Evolutionary conservation across 2,797 vertebrate species (phyloP).

Genomic region (Hyperoplus lanceolatus): DNA sequence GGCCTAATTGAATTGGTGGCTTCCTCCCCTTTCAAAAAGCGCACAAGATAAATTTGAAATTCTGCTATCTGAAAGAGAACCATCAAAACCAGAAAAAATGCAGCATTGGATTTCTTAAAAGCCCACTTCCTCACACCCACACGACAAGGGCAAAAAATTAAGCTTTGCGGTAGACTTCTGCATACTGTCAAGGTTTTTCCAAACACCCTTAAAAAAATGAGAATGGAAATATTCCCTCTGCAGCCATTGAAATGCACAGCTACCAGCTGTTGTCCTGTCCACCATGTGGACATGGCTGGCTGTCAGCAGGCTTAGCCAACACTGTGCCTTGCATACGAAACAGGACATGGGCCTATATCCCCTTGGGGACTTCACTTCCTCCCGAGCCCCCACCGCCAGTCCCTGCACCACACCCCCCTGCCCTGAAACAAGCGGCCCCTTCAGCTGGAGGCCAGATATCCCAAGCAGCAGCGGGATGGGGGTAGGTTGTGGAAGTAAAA

Average conservation of each 20-base stretch:
- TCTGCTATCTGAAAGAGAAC: constrained; percentile 5
- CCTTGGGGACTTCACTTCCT: constrained; percentile 91
- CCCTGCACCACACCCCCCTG: constrained; percentile 46
- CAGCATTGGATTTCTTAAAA: constrained; percentile 4
- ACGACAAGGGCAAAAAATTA: background rate
- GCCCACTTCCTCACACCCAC: background rate
- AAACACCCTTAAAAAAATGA: constrained; percentile 31
- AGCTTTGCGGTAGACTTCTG: constrained; percentile 21
- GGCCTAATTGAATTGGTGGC: constrained; percentile 50
- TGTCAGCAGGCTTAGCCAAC: constrained; percentile 78
- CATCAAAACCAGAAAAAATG: constrained; percentile 13
- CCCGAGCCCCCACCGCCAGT: constrained; percentile 54
- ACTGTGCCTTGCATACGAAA: constrained; percentile 89
- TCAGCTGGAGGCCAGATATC: constrained; percentile 90
- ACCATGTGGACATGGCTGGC: constrained; percentile 79
- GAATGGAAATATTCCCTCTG: constrained; percentile 51
- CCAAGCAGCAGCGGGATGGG: constrained; percentile 74
- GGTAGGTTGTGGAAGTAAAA: constrained; percentile 65
- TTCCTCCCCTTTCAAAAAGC: constrained; percentile 45
- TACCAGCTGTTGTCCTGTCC: constrained; percentile 85
- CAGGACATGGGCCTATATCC: constrained; percentile 88
- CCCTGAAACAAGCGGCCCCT: constrained; percentile 87
- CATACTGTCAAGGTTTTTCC: constrained; percentile 30
- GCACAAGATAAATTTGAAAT: constrained; percentile 13
- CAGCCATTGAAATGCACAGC: constrained; percentile 83